Conservation (phyloP, 2,888 invertebrate species). For the Baronia brevicornis region DNA sequence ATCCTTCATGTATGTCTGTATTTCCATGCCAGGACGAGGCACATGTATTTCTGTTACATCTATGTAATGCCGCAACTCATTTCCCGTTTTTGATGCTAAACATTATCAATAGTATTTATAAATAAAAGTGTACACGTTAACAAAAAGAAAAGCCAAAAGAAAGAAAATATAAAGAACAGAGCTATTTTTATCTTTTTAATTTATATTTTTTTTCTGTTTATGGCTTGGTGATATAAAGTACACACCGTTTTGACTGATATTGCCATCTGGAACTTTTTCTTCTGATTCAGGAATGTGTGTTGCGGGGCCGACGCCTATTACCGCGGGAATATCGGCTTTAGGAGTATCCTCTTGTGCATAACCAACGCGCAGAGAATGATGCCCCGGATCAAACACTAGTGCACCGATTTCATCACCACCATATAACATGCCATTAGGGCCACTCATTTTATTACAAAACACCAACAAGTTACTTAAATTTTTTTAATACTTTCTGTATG, state of each 20-base stretch:
- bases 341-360: conserved; percentile 99
- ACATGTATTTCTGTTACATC: conserved; percentile 96
- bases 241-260: conserved; percentile 76
- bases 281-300: conserved; percentile 83
- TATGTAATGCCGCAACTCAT: conserved; percentile 84
- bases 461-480: no score
- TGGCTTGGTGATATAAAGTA: conserved; percentile 10
- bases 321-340: conserved; percentile 97
- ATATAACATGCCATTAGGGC: conserved; percentile 83
- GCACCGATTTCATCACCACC: conserved; percentile 99
- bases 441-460: conserved; percentile 46
- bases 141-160: neutral
- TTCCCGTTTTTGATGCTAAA: conserved; percentile 49
- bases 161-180: neutral
- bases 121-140: neutral
- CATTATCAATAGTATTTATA: neutral
- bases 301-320: conserved; percentile 88
- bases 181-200: no score
- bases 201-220: conserved; percentile 2
- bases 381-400: conserved; percentile 94
- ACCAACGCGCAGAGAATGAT: conserved; percentile 86
- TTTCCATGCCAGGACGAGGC: conserved; percentile 91
- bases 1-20: conserved; percentile 93
- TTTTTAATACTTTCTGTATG: no score
- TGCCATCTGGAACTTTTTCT: conserved; percentile 84